These are phyloP conservation scores for Pseudolaguvia tuberculata DNA, from an alignment of 2,113 vertebrate species.

Conservation along the genomic window DNA sequence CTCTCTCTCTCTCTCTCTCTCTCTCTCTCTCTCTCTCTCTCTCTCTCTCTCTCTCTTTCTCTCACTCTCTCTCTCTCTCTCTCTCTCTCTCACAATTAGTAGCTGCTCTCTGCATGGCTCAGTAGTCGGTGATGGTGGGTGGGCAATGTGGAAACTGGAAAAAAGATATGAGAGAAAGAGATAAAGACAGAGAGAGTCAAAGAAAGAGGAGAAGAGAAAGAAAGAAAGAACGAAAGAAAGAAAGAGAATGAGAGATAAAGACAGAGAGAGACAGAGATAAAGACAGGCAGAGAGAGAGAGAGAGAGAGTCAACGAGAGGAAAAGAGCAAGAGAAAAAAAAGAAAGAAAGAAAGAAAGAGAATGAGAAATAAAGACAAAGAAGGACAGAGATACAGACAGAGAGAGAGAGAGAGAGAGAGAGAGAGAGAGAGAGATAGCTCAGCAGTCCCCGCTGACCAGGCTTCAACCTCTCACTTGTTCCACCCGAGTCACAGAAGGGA, in stretches of 20 bases:
- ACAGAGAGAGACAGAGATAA: background rate
- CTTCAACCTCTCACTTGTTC: conserved; percentile 34
- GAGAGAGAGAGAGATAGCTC: conserved; percentile 9
- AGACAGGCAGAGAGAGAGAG: background rate
- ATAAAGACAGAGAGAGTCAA: background rate
- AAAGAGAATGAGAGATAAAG: conserved; percentile 27
- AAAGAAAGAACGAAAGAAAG: too few species aligned
- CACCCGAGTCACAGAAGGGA: conserved; percentile 41
- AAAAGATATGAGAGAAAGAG: background rate
- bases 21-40: too few species aligned
- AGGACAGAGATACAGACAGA: background rate
- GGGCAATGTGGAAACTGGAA: conserved; percentile 10
- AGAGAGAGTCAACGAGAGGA: background rate
- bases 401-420: conserved; percentile 2
- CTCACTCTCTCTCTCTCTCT: too few species aligned
- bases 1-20: too few species aligned
- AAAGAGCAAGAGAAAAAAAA: too few species aligned
- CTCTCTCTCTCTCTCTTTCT: too few species aligned
- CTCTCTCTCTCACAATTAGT: too few species aligned
- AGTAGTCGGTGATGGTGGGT: conserved; percentile 17
- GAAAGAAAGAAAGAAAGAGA: too few species aligned
- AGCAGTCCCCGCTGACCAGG: conserved; percentile 39
- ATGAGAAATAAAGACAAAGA: background rate
- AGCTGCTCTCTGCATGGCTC: conserved; percentile 9
- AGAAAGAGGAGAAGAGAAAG: background rate